phyloP scores from a whole-genome alignment of 2,113 vertebrate species.

The Grammomys surdaster region DNA sequence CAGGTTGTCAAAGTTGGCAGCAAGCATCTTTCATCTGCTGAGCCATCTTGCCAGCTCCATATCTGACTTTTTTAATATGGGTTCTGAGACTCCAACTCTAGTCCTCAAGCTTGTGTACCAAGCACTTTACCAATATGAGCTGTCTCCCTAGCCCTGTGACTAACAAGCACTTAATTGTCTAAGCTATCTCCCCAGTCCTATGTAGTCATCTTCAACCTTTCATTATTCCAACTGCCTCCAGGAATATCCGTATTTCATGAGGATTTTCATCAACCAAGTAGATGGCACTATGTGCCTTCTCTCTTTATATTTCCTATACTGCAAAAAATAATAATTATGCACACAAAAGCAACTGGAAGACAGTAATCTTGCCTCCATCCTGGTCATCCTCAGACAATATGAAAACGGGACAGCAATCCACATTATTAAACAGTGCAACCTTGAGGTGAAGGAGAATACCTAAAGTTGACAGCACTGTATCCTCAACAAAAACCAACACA shows the following conservation, averaged over 20 bases:
- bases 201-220: background rate
- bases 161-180: background rate
- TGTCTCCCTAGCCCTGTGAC: background rate
- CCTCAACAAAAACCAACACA: background rate
- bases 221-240: background rate
- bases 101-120: background rate
- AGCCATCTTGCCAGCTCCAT: background rate
- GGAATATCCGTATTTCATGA: fast-evolving
- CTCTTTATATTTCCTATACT: background rate
- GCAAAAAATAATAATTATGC: background rate
- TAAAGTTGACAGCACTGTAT: fast-evolving
- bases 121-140: background rate
- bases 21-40: background rate
- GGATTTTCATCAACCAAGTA: background rate
- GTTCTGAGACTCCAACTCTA: background rate
- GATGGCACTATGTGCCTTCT: fast-evolving
- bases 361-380: fast-evolving
- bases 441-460: background rate
- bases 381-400: background rate
- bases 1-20: background rate
- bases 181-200: background rate
- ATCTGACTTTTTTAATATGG: background rate
- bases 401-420: background rate
- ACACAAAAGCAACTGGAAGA: fast-evolving
- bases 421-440: too few relatives aligned